Conservation (phyloP, 2,113 vertebrate genomes). For the Mesitornis unicolor region DNA sequence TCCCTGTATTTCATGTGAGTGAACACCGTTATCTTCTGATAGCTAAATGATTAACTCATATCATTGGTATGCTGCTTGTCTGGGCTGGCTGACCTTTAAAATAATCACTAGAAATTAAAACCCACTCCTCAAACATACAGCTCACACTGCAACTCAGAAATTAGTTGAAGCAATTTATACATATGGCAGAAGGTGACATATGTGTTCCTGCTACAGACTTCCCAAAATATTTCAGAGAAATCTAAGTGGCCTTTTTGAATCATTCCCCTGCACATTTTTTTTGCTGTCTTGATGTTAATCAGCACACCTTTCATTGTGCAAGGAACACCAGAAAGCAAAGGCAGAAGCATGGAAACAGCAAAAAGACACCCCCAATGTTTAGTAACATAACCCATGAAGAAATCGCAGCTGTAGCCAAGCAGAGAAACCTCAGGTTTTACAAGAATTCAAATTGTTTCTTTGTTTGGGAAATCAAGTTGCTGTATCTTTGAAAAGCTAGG, state of each 20-base stretch:
- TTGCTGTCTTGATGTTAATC: neutral
- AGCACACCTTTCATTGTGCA: neutral
- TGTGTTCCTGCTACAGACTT: neutral
- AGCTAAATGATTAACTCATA: neutral
- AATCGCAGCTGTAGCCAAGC: neutral
- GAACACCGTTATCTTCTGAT: neutral
- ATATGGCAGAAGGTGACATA: neutral
- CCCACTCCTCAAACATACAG: neutral
- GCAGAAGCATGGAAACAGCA: neutral
- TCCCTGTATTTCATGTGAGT: neutral
- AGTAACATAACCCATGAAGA: neutral
- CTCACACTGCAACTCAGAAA: neutral
- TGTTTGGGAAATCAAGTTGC: neutral
- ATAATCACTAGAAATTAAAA: slow-evolving; percentile 1
- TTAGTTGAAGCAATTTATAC: neutral
- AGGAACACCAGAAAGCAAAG: neutral
- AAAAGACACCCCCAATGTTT: neutral
- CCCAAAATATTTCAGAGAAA: slow-evolving; percentile 23
- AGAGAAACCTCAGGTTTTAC: neutral
- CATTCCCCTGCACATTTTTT: neutral
- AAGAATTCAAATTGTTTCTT: neutral
- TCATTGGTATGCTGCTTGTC: neutral
- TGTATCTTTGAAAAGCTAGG: neutral
- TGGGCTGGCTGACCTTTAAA: neutral
- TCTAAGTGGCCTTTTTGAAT: neutral